Base-by-base conservation (phyloP, 2,113 vertebrate genomes). In the Rutilus rutilus region DNA sequence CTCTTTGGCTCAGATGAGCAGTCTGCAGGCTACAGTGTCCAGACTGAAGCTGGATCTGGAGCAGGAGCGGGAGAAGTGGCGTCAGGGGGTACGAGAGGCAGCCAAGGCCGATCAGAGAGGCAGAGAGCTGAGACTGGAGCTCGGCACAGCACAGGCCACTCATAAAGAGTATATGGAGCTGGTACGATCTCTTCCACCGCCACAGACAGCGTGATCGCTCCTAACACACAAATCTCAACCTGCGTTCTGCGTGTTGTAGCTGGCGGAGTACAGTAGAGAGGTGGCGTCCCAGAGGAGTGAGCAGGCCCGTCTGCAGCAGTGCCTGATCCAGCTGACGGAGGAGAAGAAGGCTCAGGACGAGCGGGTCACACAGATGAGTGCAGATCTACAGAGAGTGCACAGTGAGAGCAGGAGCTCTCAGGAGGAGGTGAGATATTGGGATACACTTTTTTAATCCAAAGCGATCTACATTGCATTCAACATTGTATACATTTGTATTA, bases 351-450 rank as follows among this genome's bases (percentile, higher is more conserved):
- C 85, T 62, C 91, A 89, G 0, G 83, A 94, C 84, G 92, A 92
- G 5, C 86, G 90, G 50, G 81, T 87, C 83, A 88, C 86, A 60
- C 90, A 90, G 83, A 90, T 95, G 83, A 91, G 83, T 5, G 21
- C 3, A 78, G 91, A 96, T 84, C 90, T 95, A 82, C 93, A 89
- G 69, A 91, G 91, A 80, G 90, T 94, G 27, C 92, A 92, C 78
- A 85, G 42, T 57, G 57, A 82, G 33, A 87, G 77, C 30, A 69
- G 65, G 7, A 73, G 83, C 75, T 74, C 84, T 14, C 77, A 86
- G 67, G 89, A 90, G 23, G 82, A 90, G 88, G 89, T 89, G 50
- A 59, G 84, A 80, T n/a, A 42, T 23, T n/a, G 67, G 2, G 9
- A 71, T 23, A 12, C 21, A 42, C 19, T 10, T 0, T 3, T 71